Evolutionary conservation across 2,113 vertebrate genomes (phyloP).

Genomic region (Rhinichthys klamathensis): DNA sequence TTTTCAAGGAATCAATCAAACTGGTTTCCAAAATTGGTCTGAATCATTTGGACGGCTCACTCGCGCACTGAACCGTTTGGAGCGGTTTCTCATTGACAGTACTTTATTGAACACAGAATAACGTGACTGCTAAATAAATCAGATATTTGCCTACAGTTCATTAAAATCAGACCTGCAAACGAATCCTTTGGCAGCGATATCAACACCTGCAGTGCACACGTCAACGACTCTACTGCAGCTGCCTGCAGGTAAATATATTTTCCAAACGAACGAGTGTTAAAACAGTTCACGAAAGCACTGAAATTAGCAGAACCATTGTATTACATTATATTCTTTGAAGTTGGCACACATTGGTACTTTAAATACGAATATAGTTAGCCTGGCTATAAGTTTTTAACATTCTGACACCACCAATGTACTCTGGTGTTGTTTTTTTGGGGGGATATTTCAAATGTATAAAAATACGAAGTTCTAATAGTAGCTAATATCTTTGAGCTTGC

Average conservation of each 20-base stretch:
- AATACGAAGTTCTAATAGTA: not conserved
- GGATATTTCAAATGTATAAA: not conserved
- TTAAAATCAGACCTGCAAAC: not conserved
- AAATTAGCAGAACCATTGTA: not conserved
- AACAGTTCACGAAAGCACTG: not conserved
- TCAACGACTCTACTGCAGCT: not conserved
- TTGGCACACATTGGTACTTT: not conserved
- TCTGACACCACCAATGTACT: too few relatives aligned
- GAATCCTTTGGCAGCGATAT: not conserved
- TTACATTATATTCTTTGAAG: not conserved
- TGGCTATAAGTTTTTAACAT: too few relatives aligned
- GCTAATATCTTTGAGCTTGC: not conserved
- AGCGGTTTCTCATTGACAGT: not conserved
- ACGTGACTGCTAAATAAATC: not conserved
- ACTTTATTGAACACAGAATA: not conserved
- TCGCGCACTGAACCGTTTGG: not conserved
- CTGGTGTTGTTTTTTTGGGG: too few relatives aligned
- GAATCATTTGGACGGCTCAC: conserved; percentile 1
- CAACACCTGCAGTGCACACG: too few relatives aligned
- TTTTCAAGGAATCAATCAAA: not conserved
- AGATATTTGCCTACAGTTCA: not conserved
- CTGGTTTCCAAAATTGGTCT: not conserved
- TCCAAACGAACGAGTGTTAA: not conserved
- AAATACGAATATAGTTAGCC: not conserved
- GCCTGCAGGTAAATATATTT: not conserved